These are phyloP conservation scores for Psophia crepitans DNA, from an alignment of 2,113 vertebrate species.

Conservation along the genomic window DNA sequence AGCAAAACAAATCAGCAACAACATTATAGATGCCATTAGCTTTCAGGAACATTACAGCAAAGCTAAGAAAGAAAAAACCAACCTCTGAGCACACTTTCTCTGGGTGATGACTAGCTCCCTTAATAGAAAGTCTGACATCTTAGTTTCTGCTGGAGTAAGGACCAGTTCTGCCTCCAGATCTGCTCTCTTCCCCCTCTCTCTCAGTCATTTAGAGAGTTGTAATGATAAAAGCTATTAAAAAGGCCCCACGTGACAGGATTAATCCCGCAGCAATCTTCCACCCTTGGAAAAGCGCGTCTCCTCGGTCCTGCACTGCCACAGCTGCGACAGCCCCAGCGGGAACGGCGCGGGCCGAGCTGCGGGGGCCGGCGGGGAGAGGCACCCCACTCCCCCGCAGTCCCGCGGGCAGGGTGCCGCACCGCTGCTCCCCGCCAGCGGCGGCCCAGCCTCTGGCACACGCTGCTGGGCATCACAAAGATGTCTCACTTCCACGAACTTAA, in stretches of 20 bases:
- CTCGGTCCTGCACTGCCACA: not conserved
- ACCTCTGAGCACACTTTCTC: not conserved
- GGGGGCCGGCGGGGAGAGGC: not conserved
- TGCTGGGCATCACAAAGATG: not conserved
- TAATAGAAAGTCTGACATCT: not conserved
- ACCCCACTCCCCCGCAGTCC: not conserved
- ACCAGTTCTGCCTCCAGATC: not conserved
- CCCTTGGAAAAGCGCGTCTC: not conserved
- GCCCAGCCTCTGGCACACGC: not conserved
- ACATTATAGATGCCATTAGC: slow-evolving; percentile 22
- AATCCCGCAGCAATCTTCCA: not conserved
- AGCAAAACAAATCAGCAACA: slow-evolving; percentile 38
- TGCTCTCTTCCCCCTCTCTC: not conserved
- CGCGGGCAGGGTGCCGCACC: accelerated
- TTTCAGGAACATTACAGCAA: slow-evolving; percentile 24
- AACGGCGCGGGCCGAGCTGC: accelerated
- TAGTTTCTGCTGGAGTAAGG: not conserved
- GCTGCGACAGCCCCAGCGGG: accelerated
- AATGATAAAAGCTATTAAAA: not conserved
- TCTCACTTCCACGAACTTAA: not conserved
- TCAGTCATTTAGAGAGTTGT: not conserved
- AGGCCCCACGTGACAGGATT: not conserved
- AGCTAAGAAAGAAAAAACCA: not conserved
- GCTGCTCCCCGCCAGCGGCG: not conserved
- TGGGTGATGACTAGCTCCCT: not conserved